A percentile compares a stretch with the other conserved stretches of the same genome.
Evolutionary conservation across 2,797 vertebrate genomes (phyloP).

Genomic region (Coendou prehensilis): DNA sequence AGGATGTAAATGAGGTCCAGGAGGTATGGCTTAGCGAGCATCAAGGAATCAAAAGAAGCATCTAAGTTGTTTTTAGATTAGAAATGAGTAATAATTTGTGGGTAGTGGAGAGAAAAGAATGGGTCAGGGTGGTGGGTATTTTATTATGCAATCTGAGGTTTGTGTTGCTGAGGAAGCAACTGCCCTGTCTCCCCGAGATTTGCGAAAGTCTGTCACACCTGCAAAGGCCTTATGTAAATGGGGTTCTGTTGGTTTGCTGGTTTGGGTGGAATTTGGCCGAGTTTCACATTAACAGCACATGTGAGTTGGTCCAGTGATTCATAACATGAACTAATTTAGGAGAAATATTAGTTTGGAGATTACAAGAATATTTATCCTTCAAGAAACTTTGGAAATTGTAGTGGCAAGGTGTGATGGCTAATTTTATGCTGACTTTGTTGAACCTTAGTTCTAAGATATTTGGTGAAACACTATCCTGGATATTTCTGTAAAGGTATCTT

Average conservation of each 20-base stretch:
- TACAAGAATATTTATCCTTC: background rate
- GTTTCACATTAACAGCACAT: background rate
- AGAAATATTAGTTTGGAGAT: background rate
- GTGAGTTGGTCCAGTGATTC: background rate
- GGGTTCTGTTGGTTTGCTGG: background rate
- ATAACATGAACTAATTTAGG: background rate
- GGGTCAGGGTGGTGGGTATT: background rate
- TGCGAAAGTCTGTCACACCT: background rate
- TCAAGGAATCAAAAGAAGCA: background rate
- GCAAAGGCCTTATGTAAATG: background rate
- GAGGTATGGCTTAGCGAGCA: background rate
- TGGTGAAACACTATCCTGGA: background rate
- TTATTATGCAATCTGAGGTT: background rate
- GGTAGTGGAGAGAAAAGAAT: background rate
- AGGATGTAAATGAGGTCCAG: background rate
- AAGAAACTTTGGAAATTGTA: background rate
- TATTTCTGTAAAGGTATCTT: background rate
- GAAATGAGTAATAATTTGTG: background rate
- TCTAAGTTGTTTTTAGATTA: background rate
- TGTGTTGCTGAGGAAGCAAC: background rate
- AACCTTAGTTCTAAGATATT: background rate
- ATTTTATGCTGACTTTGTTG: background rate
- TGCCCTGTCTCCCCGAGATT: background rate
- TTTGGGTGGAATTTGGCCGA: background rate
- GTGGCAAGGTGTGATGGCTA: background rate